Evolutionary conservation across 2,888 invertebrate genomes (phyloP), one percentile per base, ranked within the genome.

Genomic region (Polydrusus tereticollis): DNA sequence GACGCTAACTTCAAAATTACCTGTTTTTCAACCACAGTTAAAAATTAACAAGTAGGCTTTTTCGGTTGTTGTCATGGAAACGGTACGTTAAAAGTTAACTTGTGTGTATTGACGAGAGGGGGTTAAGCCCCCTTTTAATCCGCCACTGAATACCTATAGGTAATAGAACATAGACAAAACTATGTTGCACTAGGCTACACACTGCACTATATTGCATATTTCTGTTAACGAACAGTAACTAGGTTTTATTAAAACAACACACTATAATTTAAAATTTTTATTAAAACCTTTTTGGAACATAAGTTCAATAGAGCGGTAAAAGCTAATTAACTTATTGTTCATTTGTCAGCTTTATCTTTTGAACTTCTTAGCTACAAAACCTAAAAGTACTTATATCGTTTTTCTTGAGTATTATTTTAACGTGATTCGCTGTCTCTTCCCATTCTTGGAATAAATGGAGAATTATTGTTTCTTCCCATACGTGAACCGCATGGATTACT

Each of bases 371-470:
- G 36, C 36, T 36, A 36, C n/a, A 36, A 36, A 36, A 36, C 6
- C 33, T 33, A 33, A 36, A 4, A 45, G 16, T 18, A 45, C 20
- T 1, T 12, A 12, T 12, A 0, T 47, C 14, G 18, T 10, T 12
- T 23, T 41, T 18, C 7, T 58, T 26, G 16, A 64, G 38, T 50
- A 50, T 33, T 69, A 69, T 38, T 65, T 45, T 14, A 65, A 57
- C 1, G 70, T 4, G 57, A 26, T 1, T 74, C 74, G 21, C 50
- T 62, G 33, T 70, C 69, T 41, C 74, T 60, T 10, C 74, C 74
- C 29, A 74, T 23, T 18, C 74, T 26, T 6, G 74, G 74, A 23
- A 50, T 47, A 60, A 68, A 74, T 50, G 67, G 71, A 21, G 71
- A 67, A 47, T 55, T 63, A 21, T 52, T 71, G 36, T 43, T 70